phyloP scores from a whole-genome alignment of 2,113 vertebrate species.

The Indri indri region DNA sequence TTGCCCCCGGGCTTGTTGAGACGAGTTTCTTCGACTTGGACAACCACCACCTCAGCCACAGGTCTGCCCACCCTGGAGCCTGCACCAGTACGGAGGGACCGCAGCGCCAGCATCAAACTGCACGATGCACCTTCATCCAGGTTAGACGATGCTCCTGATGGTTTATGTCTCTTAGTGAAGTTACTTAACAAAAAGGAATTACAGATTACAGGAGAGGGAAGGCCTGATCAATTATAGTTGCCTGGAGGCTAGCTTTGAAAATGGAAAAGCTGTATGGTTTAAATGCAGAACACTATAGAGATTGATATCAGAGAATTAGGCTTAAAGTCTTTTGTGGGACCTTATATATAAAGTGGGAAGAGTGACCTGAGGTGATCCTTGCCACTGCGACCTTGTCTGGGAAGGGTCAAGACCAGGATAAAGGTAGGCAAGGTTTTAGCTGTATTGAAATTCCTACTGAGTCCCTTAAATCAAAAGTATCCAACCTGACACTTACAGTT shows the following conservation, averaged over 20 bases:
- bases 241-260: neutral
- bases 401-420: neutral
- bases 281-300: neutral
- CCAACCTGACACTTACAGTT: neutral
- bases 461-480: neutral
- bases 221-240: neutral
- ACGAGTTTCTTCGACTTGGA: slow-evolving; percentile 97
- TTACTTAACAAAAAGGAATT: neutral
- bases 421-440: neutral
- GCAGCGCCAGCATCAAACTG: slow-evolving; percentile 93
- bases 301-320: neutral
- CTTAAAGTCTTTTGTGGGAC: neutral
- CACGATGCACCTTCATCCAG: slow-evolving; percentile 91
- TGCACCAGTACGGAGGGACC: slow-evolving; percentile 93
- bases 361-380: neutral
- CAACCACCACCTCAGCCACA: slow-evolving; percentile 98
- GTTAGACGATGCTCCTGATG: slow-evolving; percentile 74
- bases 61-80: slow-evolving; percentile 96
- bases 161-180: neutral
- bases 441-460: neutral
- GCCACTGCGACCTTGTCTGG: neutral
- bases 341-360: neutral
- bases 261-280: neutral
- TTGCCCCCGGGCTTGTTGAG: slow-evolving; percentile 93
- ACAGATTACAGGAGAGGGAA: neutral